Percentiles rank a stretch among this genome's conserved stretches.
phyloP scores from a whole-genome alignment of 2,797 vertebrate genomes.

The Lagocephalus sceleratus region DNA sequence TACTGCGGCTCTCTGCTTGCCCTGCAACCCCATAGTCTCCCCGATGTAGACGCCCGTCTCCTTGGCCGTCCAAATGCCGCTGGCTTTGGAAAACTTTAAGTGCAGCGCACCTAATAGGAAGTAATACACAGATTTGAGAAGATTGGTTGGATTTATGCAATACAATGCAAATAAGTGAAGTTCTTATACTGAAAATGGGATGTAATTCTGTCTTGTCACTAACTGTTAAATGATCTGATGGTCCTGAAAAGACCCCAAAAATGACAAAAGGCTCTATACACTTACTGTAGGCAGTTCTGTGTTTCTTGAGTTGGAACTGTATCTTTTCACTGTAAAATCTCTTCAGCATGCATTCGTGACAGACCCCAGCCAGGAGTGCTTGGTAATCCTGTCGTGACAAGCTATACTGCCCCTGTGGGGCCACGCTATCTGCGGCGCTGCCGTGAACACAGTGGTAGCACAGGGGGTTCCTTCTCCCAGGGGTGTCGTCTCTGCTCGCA shows the following conservation, averaged over 20 bases:
- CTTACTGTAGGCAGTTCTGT: constrained; percentile 79
- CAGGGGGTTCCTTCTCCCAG: constrained; percentile 27
- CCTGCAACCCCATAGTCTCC: constrained; percentile 74
- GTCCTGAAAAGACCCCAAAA: too few relatives aligned
- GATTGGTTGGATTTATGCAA: background rate
- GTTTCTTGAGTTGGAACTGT: constrained; percentile 70
- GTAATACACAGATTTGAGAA: background rate
- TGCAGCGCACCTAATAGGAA: constrained; percentile 81
- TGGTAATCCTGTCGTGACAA: constrained; percentile 79
- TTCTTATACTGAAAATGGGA: too few relatives aligned
- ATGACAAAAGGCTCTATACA: constrained; percentile 10
- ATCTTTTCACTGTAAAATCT: constrained; percentile 76
- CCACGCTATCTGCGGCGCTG: constrained; percentile 27
- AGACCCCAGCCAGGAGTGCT: constrained; percentile 84
- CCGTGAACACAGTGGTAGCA: constrained; percentile 55
- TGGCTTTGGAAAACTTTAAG: constrained; percentile 90
- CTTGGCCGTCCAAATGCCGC: constrained; percentile 84
- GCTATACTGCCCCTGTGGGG: constrained; percentile 46
- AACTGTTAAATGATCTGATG: too few relatives aligned
- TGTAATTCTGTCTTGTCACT: too few relatives aligned
- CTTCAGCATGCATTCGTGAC: constrained; percentile 79
- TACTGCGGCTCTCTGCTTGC: constrained; percentile 84
- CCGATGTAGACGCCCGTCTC: constrained; percentile 86
- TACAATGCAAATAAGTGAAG: too few relatives aligned
- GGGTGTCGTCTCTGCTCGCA: constrained; percentile 1